A percentile compares a stretch with the other conserved stretches of the same genome.
These are phyloP conservation scores for Caenorhabditis briggsae DNA, from an alignment of 1,140 invertebrate species.

Conservation along the genomic window DNA sequence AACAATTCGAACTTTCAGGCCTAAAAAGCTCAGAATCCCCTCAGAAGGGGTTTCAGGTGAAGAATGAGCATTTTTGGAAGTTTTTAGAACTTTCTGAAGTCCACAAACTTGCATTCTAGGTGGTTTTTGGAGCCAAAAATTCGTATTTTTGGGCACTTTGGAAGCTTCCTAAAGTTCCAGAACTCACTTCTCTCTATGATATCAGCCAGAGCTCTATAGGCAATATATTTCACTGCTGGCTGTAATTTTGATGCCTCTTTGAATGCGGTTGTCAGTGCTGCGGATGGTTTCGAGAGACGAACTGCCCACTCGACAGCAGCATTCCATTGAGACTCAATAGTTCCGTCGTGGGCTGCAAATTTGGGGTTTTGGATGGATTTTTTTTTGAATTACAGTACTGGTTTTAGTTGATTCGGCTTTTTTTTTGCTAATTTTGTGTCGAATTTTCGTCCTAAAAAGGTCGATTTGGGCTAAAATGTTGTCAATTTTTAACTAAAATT, in stretches of 20 bases:
- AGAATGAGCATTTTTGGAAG: no score
- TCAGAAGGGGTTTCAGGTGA: no score
- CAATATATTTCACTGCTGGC: slow-evolving; percentile 48
- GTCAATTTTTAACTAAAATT: background rate
- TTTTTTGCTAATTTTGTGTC: no score
- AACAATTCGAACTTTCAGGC: no score
- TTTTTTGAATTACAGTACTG: no score
- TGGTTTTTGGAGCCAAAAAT: background rate
- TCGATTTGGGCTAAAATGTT: background rate
- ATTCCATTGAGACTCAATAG: slow-evolving; percentile 33
- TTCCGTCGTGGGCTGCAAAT: slow-evolving; percentile 44
- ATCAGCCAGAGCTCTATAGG: slow-evolving; percentile 36
- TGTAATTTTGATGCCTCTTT: slow-evolving; percentile 49
- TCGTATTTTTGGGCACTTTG: background rate
- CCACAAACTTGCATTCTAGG: background rate
- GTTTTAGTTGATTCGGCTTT: no score
- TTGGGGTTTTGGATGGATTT: background rate
- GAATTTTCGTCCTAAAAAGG: no score
- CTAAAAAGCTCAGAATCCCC: no score
- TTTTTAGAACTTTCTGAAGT: no score
- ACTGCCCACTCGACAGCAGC: slow-evolving; percentile 28
- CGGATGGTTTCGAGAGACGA: background rate
- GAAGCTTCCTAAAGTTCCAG: background rate
- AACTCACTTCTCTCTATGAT: slow-evolving; percentile 20
- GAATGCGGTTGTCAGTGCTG: slow-evolving; percentile 21